Percentiles rank a stretch among this genome's conserved stretches.
Evolutionary conservation across 1,140 invertebrate genomes (phyloP).

Genomic region (Pissodes strobi): DNA sequence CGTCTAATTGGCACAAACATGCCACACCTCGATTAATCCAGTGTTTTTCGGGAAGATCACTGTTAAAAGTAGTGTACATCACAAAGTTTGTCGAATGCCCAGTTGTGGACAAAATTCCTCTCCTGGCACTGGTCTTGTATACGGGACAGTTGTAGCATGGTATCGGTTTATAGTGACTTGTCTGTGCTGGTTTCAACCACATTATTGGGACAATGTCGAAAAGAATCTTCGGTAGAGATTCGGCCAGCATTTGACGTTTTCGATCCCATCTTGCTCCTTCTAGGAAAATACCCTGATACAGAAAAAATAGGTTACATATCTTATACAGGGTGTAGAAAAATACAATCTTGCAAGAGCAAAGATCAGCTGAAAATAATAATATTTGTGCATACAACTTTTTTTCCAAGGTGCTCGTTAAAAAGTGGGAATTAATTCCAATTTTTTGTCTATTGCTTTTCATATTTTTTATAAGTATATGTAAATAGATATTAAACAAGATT

Average conservation of each 20-base stretch:
- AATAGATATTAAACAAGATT: too few relatives aligned
- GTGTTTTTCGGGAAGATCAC: conserved; percentile 69
- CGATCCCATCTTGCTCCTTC: conserved; percentile 89
- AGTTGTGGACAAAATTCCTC: conserved; percentile 78
- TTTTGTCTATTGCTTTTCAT: too few relatives aligned
- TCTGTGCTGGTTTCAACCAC: conserved; percentile 73
- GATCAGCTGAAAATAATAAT: too few relatives aligned
- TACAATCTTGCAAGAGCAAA: too few relatives aligned
- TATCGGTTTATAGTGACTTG: conserved; percentile 58
- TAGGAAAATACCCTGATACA: conserved; percentile 77
- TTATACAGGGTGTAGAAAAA: too few relatives aligned
- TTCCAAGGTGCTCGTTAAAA: too few relatives aligned
- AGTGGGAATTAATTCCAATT: too few relatives aligned
- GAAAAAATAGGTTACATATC: too few relatives aligned
- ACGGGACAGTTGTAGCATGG: conserved; percentile 78
- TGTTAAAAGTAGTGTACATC: conserved; percentile 73
- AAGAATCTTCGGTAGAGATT: conserved; percentile 76
- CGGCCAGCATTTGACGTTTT: conserved; percentile 64
- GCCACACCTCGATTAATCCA: conserved; percentile 90
- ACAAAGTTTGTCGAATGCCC: conserved; percentile 90
- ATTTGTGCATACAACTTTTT: too few relatives aligned
- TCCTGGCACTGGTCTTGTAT: conserved; percentile 84
- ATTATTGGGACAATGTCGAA: conserved; percentile 79
- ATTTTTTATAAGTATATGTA: too few relatives aligned
- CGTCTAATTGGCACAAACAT: conserved; percentile 73